Percentiles rank a stretch among this genome's conserved stretches.
Conservation (phyloP, 2,113 vertebrate species). For the Machaerirhynchus nigripectus region DNA sequence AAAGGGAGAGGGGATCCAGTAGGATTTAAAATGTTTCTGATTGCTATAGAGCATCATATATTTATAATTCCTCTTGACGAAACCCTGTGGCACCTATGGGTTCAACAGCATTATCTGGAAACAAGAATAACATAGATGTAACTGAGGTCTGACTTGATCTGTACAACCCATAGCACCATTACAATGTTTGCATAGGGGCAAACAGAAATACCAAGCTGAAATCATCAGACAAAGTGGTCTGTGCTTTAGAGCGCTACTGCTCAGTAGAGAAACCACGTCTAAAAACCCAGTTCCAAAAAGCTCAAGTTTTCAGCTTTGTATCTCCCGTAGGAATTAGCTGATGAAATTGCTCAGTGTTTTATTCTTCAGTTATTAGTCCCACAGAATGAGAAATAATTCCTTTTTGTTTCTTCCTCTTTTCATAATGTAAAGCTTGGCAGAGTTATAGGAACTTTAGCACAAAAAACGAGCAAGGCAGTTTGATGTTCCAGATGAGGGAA, state of each 20-base stretch:
- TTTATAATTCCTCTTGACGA: background rate
- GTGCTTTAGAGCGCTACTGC: background rate
- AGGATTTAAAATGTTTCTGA: background rate
- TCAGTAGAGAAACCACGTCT: background rate
- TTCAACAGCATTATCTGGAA: background rate
- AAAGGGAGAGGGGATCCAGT: accelerated
- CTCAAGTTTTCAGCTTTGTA: background rate
- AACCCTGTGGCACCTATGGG: background rate
- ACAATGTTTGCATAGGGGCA: background rate
- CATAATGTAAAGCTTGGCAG: background rate
- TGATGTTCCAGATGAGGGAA: background rate
- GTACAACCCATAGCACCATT: background rate
- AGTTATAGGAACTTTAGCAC: background rate
- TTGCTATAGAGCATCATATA: background rate
- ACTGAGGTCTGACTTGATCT: background rate
- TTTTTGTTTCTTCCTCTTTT: background rate
- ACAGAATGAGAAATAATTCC: slow-evolving; percentile 18
- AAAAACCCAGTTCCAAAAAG: background rate
- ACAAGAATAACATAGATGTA: accelerated
- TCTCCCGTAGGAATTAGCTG: background rate
- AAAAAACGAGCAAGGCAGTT: background rate
- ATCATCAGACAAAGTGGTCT: background rate
- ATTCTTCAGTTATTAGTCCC: slow-evolving; percentile 5
- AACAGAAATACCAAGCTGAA: background rate
- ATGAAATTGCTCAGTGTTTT: slow-evolving; percentile 29